These are phyloP conservation scores for Sycon ciliatum DNA, from an alignment of 37 sponge, comb jelly and placozoan genomes.

Conservation along the genomic window DNA sequence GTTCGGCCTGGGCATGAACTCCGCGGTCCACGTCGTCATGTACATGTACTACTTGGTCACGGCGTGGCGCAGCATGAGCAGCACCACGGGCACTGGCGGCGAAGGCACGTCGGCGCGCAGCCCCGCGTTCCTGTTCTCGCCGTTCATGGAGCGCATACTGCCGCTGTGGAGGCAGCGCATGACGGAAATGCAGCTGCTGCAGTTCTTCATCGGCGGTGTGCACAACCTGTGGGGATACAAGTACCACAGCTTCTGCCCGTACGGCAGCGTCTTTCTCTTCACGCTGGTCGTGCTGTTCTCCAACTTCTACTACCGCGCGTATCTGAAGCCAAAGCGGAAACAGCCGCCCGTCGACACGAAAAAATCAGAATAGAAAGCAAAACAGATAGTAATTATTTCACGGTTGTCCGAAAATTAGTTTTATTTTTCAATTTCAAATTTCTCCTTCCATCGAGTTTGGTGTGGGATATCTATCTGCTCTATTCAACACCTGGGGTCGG, in stretches of 20 bases:
- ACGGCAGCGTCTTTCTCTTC: conserved; percentile 44
- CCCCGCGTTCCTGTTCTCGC: not conserved
- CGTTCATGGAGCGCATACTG: too few relatives aligned
- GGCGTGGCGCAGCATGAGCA: conserved; percentile 1
- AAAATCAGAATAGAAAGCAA: too few relatives aligned
- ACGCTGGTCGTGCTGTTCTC: conserved; percentile 47
- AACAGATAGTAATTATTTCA: too few relatives aligned
- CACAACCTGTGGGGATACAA: conserved; percentile 25
- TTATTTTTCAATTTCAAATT: too few relatives aligned
- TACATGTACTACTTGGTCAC: conserved; percentile 33
- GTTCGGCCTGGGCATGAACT: conserved; percentile 26
- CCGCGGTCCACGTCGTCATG: conserved; percentile 39
- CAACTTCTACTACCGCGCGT: conserved; percentile 70
- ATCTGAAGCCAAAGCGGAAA: conserved; percentile 25
- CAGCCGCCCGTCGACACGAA: too few relatives aligned
- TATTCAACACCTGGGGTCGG: too few relatives aligned
- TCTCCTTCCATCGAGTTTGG: too few relatives aligned
- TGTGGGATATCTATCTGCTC: too few relatives aligned
- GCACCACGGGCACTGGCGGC: too few relatives aligned
- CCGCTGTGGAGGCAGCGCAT: conserved; percentile 40
- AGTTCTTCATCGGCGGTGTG: conserved; percentile 29
- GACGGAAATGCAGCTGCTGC: conserved; percentile 38
- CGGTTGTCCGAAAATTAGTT: too few relatives aligned
- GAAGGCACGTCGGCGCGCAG: not conserved
- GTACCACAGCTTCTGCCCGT: conserved; percentile 48